Evolutionary conservation across 2,797 vertebrate genomes (phyloP).

Genomic region (Bufotes viridis): DNA sequence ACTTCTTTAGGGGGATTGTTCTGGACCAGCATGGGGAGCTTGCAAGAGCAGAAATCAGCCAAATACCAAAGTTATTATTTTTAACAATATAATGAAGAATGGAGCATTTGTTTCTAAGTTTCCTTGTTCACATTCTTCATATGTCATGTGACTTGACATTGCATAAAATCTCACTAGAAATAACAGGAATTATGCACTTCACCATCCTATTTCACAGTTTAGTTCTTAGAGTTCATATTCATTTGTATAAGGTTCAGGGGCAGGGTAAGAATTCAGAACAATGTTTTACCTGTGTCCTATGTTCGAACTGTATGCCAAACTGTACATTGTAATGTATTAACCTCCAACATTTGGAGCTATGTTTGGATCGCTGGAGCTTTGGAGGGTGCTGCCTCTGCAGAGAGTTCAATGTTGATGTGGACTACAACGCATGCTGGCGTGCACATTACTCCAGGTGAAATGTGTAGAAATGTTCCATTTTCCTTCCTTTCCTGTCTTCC

Average conservation of each 20-base stretch:
- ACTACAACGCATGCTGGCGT: constrained; percentile 59
- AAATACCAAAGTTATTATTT: constrained; percentile 38
- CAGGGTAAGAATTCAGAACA: constrained; percentile 2
- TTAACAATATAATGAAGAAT: constrained; percentile 1
- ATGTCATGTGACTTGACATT: background rate
- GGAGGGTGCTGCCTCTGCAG: constrained; percentile 1
- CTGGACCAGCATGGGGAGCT: background rate
- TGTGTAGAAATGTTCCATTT: constrained; percentile 44
- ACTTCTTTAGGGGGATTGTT: background rate
- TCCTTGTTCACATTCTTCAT: background rate
- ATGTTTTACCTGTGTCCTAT: constrained; percentile 5
- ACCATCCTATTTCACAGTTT: background rate
- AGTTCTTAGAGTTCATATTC: constrained; percentile 3
- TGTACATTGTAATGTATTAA: constrained; percentile 40
- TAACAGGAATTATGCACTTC: constrained; percentile 27
- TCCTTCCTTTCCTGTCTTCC: constrained; percentile 43
- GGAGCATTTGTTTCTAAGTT: background rate
- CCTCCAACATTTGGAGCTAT: background rate
- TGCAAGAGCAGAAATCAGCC: background rate
- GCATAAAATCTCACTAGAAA: constrained; percentile 17
- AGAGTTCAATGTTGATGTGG: constrained; percentile 16
- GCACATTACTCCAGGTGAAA: constrained; percentile 44
- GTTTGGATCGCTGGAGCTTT: background rate
- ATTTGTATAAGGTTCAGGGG: background rate
- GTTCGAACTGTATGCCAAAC: constrained; percentile 18